Percentiles rank a stretch among this genome's conserved stretches.
phyloP scores from a whole-genome alignment of 2,888 invertebrate genomes.

The Noctuana brunneofusca region DNA sequence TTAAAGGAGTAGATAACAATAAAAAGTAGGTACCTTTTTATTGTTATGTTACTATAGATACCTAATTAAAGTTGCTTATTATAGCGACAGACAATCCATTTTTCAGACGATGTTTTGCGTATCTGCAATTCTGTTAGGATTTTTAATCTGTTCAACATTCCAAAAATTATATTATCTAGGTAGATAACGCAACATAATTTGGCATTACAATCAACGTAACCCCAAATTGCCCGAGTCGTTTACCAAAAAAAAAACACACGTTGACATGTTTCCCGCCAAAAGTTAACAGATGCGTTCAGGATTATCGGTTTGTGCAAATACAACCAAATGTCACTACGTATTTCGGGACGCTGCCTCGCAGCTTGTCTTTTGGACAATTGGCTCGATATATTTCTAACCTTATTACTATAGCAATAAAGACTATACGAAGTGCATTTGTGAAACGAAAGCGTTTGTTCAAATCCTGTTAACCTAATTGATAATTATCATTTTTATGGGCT shows the following conservation, averaged over 20 bases:
- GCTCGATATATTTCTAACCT: conserved; percentile 4
- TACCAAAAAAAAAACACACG: conserved; percentile 37
- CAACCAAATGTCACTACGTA: conserved; percentile 67
- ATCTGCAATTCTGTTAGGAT: not conserved
- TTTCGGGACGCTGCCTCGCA: conserved; percentile 18
- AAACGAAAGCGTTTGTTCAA: conserved; percentile 29
- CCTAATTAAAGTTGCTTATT: too few species aligned
- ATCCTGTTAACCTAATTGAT: conserved; percentile 66
- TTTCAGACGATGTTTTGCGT: too few species aligned
- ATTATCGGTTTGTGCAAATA: conserved; percentile 75
- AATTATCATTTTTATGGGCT: conserved; percentile 79
- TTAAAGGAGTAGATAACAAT: too few species aligned
- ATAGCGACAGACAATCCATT: too few species aligned
- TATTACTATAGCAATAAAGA: conserved; percentile 5
- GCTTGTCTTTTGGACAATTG: not conserved
- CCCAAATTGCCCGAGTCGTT: conserved; percentile 27
- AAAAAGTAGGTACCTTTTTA: too few species aligned
- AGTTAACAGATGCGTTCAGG: conserved; percentile 65
- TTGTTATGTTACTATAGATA: too few species aligned
- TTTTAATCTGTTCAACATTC: not conserved
- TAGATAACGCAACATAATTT: conserved; percentile 18
- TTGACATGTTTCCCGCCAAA: conserved; percentile 48
- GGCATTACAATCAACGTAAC: conserved; percentile 21
- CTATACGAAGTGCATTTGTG: not conserved
- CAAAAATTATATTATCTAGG: not conserved